Evolutionary conservation across 1,140 invertebrate genomes (phyloP), one percentile per base, ranked within the genome.

Genomic region (Mercenaria mercenaria): DNA sequence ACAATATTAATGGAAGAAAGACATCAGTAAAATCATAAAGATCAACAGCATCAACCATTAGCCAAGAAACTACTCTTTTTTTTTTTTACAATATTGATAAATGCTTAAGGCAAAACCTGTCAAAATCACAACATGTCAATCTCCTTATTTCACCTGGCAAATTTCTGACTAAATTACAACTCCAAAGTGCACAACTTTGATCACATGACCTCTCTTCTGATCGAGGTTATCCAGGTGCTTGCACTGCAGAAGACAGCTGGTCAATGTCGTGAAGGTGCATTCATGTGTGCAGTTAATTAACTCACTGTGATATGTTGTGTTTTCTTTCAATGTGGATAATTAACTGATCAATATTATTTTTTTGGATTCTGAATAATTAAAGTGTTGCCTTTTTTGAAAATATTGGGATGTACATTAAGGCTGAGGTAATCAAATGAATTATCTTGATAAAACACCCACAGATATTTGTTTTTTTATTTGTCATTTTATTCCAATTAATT

Each of bases 141-240:
- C n/a, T 20, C 23, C 6, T 34, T 43, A 52, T 85, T 85, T 85
- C 83, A 85, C 83, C 83, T 85, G 83, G 83, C 83, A 74, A 85
- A 85, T 85, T 43, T 72, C 37, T 85, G 67, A 72, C 43, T 52
- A 76, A 72, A 74, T 84, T 41, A 81, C 50, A 20, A 84, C 32
- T n/a, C 13, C 39, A 29, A 69, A 67, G 47, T 56, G 61, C 43
- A 67, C 67, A 74, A 50, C 67, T 85, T 56, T 85, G 67, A 72
- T 85, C 83, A 85, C 67, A 85, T 85, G 61, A 47, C 69, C 34
- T 72, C 64, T 67, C 59, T 34, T 26, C 23, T 85, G 83, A 85
- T 74, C 43, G 76, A 34, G 83, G 64, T 85, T 74, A 85, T 56
- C 83, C 83, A 85, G 83, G 83, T 85, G 83, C 69, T 85, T 84